Percentiles rank a stretch among this genome's conserved stretches.
These are phyloP conservation scores for Ichneumon xanthorius DNA, from an alignment of 2,888 invertebrate genomes.

Conservation along the genomic window DNA sequence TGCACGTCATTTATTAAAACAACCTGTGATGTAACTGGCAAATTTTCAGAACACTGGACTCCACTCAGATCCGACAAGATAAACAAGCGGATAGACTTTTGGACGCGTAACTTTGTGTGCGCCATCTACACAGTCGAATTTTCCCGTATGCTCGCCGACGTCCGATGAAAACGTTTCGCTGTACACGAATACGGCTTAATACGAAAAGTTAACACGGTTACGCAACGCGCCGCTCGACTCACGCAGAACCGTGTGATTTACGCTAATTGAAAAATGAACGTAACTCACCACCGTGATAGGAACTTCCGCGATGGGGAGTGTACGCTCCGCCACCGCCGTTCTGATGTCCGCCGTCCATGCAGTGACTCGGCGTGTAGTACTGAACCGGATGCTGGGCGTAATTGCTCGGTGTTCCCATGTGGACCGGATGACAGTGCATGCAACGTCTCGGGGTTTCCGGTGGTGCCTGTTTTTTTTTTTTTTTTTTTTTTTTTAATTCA, in stretches of 20 bases:
- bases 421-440: slow-evolving; percentile 81
- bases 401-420: slow-evolving; percentile 79
- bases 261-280: slow-evolving; percentile 64
- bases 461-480: slow-evolving; percentile 43
- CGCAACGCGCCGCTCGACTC: neutral
- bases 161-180: neutral
- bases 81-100: slow-evolving; percentile 17
- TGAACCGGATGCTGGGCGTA: slow-evolving; percentile 78
- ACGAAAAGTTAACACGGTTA: neutral
- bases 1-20: too few relatives aligned
- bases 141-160: neutral
- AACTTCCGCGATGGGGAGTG: slow-evolving; percentile 80
- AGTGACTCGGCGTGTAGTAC: slow-evolving; percentile 82
- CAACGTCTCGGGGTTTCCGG: slow-evolving; percentile 77
- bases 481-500: too few relatives aligned
- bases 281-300: slow-evolving; percentile 82
- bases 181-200: neutral
- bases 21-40: too few relatives aligned
- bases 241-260: slow-evolving; percentile 50
- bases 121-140: neutral
- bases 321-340: slow-evolving; percentile 75
- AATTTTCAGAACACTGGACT: neutral
- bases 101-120: neutral
- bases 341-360: slow-evolving; percentile 74
- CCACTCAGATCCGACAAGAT: neutral